Base-by-base conservation (phyloP, 2,888 invertebrate genomes). In the Epinotia brunnichana region DNA sequence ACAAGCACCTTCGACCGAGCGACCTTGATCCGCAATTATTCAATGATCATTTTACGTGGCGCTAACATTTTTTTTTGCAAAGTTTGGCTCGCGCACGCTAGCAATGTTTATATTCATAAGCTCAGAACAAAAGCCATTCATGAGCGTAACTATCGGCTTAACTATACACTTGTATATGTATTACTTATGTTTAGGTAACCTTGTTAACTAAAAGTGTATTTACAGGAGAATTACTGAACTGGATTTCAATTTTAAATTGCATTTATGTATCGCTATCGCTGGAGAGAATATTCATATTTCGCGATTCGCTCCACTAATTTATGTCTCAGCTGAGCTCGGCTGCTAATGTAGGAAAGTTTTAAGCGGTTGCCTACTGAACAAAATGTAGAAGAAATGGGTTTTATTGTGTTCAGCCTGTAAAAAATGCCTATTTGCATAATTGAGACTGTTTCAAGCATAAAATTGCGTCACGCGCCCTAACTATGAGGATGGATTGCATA, bases 281-380 rank as follows among this genome's bases (percentile, higher is more conserved):
- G 35, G 41, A 69, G 51, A 59, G 60, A 69, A 69, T 69, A 53
- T 69, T 61, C 54, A 62, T 69, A 41, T 29, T 44, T 17, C 54
- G 61, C 44, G 13, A 19, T 51, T 54, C 53, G 17, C 17, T 41
- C 39, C 41, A 53, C 61, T 61, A 41, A 69, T 69, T 61, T 61
- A 69, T 69, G 24, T 41, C 9, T 24, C 21, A 13, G 41, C 17
- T 54, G 54, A 13, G 53, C n/a, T 13, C 64, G 39, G 10, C n/a
- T 69, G 53, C 35, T 19, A 53, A 54, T 39, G 19, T 53, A 53
- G 21, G 53, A n/a, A 53, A 64, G 3, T 44, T 61, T 41, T 44
- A 61, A 61, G 21, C 44, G 15, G 21, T 11, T n/a, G 21, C 41
- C 21, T 44, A 61, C 44, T 15, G 15, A 41, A 44, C 44, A 21